A percentile compares a stretch with the other conserved stretches of the same genome.
Conservation (phyloP, 2,113 vertebrate species). For the Podiceps cristatus region DNA sequence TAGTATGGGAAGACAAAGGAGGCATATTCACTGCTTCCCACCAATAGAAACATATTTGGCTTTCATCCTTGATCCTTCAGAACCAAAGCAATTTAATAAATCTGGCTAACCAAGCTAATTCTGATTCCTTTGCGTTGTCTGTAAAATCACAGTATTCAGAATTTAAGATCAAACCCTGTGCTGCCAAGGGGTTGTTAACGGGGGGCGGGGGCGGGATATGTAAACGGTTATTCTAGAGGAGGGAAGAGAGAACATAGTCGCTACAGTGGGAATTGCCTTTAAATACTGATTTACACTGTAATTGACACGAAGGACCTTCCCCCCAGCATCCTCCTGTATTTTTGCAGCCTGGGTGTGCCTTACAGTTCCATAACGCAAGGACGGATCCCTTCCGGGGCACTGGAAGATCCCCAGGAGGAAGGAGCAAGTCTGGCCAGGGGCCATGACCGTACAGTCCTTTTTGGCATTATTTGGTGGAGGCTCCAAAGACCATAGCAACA, state of each 20-base stretch:
- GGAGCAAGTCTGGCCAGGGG: background rate
- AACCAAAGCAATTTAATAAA: background rate
- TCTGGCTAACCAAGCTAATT: background rate
- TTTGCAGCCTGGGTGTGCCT: background rate
- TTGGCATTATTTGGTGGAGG: background rate
- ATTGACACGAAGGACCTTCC: background rate
- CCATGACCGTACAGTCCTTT: background rate
- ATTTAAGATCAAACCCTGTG: background rate
- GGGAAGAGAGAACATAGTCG: background rate
- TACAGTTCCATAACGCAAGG: background rate
- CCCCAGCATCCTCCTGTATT: background rate
- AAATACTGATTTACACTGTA: background rate
- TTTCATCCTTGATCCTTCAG: background rate
- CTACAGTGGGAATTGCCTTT: background rate
- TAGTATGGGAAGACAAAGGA: background rate
- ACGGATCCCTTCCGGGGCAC: background rate
- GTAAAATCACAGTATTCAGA: background rate
- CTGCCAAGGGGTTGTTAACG: background rate
- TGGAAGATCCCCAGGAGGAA: background rate
- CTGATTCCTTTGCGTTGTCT: background rate
- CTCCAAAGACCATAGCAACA: background rate
- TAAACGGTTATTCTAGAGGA: background rate
- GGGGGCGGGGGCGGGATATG: no score
- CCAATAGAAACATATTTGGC: background rate
- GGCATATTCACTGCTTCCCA: background rate